A percentile compares a stretch with the other conserved stretches of the same genome.
Conservation (phyloP, 1,140 invertebrate species). For the Drosophila prosaltans region DNA sequence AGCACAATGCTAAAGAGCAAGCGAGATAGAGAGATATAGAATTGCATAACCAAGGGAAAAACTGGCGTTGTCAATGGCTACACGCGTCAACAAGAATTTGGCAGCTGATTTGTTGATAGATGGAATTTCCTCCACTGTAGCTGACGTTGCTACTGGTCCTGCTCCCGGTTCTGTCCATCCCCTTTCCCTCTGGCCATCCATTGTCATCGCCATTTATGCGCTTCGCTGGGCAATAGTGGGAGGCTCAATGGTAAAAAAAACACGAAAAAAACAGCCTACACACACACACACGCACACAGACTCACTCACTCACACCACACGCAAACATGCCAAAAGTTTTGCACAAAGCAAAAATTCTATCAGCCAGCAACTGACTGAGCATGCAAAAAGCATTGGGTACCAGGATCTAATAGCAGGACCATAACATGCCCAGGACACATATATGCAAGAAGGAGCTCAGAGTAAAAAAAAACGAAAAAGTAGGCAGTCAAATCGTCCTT, state of each 20-base stretch:
- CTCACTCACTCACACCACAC: neutral
- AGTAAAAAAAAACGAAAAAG: neutral
- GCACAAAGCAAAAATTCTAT: constrained; percentile 76
- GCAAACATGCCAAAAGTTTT: constrained; percentile 57
- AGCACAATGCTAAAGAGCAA: constrained; percentile 45
- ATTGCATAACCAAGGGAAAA: constrained; percentile 12
- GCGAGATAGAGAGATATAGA: neutral
- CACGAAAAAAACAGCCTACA: constrained; percentile 10
- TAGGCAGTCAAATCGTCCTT: constrained; percentile 67
- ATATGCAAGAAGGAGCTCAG: constrained; percentile 17
- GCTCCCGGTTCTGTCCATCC: constrained; percentile 1
- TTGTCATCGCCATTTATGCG: constrained; percentile 78
- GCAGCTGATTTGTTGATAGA: constrained; percentile 80
- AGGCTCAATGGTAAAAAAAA: constrained; percentile 8
- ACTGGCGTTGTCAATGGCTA: constrained; percentile 70
- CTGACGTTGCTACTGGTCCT: constrained; percentile 13
- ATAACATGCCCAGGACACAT: constrained; percentile 50
- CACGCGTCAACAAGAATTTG: constrained; percentile 77
- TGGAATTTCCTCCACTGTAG: constrained; percentile 54
- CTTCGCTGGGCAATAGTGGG: constrained; percentile 50
- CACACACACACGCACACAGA: neutral
- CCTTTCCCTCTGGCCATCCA: constrained; percentile 23
- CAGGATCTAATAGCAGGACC: constrained; percentile 59
- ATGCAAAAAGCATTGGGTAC: constrained; percentile 67
- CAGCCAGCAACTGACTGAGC: constrained; percentile 59